Evolutionary conservation across 64 coral and sea anemone genomes (phyloP).

Genomic region (Stichodactyla mertensii): DNA sequence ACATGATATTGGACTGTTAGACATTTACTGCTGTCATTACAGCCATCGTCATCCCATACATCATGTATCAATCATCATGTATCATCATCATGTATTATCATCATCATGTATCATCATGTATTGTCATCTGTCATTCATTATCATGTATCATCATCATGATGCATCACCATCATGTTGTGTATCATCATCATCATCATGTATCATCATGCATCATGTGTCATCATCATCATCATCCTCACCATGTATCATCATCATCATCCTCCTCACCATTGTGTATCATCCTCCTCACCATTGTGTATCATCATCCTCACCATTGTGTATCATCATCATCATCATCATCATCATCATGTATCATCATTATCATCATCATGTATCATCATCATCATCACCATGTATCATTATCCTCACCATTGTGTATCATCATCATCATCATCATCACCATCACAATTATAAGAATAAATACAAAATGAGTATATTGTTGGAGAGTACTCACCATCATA

Average conservation of each 20-base stretch:
- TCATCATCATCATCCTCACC: neutral
- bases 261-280: no score
- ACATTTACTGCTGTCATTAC: neutral
- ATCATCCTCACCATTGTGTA: neutral
- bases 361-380: neutral
- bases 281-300: neutral
- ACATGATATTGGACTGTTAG: neutral
- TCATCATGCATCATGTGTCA: no score
- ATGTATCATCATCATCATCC: no score
- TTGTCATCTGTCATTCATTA: neutral
- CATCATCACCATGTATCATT: neutral
- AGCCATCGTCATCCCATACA: neutral
- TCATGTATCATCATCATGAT: neutral
- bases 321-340: no score
- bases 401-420: neutral
- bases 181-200: neutral
- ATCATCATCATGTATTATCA: neutral
- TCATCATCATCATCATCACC: neutral
- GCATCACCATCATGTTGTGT: no score
- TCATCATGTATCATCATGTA: neutral
- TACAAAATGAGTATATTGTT: neutral
- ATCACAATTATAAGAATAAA: neutral
- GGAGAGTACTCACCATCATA: slow-evolving; percentile 75
- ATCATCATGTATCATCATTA: no score
- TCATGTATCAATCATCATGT: neutral